phyloP scores from a whole-genome alignment of 2,888 invertebrate genomes.

The Trachelus tabidus region DNA sequence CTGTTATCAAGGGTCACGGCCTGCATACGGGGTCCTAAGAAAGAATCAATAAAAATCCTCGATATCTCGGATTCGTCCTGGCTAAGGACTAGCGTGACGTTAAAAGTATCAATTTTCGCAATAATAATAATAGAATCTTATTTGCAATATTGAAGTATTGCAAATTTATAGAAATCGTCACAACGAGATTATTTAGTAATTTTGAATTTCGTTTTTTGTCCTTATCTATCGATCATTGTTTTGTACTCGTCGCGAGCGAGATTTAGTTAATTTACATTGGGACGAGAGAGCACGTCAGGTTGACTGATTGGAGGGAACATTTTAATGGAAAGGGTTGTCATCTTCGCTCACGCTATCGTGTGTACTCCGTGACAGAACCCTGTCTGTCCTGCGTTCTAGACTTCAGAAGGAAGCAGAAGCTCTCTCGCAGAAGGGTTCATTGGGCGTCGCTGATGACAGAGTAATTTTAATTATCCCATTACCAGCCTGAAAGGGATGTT shows the following conservation, averaged over 20 bases:
- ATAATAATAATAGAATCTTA: too few species aligned
- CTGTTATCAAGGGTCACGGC: not conserved
- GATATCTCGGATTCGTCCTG: not conserved
- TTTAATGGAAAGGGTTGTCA: conserved; percentile 25
- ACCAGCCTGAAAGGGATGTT: conserved; percentile 10
- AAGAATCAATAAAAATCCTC: not conserved
- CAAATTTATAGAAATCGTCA: not conserved
- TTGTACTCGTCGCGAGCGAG: too few species aligned
- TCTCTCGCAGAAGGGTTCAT: not conserved
- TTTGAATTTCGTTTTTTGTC: not conserved
- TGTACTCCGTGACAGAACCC: not conserved
- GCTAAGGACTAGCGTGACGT: not conserved
- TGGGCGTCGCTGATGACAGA: conserved; percentile 21
- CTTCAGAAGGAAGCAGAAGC: not conserved
- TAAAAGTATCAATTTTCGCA: too few species aligned
- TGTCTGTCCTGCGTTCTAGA: not conserved
- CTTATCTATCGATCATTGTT: not conserved
- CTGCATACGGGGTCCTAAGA: not conserved
- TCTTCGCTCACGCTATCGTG: not conserved
- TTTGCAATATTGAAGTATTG: not conserved
- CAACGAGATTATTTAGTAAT: not conserved
- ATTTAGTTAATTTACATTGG: not conserved
- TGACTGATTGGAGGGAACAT: conserved; percentile 17
- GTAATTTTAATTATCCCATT: conserved; percentile 47
- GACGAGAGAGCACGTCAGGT: not conserved